Base-by-base conservation (phyloP, 1,140 invertebrate genomes). In the Orchesella cincta region DNA sequence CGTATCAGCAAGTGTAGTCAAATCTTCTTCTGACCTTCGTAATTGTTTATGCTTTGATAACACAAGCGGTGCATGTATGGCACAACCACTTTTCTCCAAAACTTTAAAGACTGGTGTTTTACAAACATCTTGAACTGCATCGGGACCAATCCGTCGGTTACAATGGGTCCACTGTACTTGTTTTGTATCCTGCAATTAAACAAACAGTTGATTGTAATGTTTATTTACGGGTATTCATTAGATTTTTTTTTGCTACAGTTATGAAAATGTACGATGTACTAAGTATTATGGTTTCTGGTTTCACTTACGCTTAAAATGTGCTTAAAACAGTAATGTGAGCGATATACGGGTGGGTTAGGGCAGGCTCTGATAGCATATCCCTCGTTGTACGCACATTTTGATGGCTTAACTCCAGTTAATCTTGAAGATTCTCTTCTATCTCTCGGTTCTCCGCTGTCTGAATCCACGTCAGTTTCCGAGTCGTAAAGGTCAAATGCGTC, bases 241-340 rank as follows among this genome's bases (percentile, higher is more conserved):
- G n/a, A n/a, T n/a, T n/a, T n/a, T n/a, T n/a, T n/a, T n/a, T n/a
- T n/a, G n/a, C n/a, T n/a, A n/a, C n/a, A n/a, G n/a, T n/a, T n/a
- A n/a, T n/a, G n/a, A n/a, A n/a, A n/a, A n/a, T n/a, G n/a, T n/a
- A n/a, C n/a, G n/a, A n/a, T n/a, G n/a, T n/a, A n/a, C n/a, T n/a
- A n/a, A n/a, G n/a, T n/a, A n/a, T n/a, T n/a, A n/a, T n/a, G n/a
- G n/a, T n/a, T n/a, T n/a, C n/a, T n/a, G n/a, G n/a, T n/a, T 3
- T 57, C 3, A 57, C 52, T 57, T n/a, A 57, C 52, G 23, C 52
- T 57, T 23, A 57, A 57, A n/a, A 57, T 57, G 23, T 57, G 52
- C 23, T 57, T 57, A n/a, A 57, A 57, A 23, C 52, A 57, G 23
- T n/a, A 57, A n/a, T 57, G 8, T 14, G 52, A 57, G 8, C 52